Conservation (phyloP, 2,113 vertebrate genomes). For the Heliornis fulica region DNA sequence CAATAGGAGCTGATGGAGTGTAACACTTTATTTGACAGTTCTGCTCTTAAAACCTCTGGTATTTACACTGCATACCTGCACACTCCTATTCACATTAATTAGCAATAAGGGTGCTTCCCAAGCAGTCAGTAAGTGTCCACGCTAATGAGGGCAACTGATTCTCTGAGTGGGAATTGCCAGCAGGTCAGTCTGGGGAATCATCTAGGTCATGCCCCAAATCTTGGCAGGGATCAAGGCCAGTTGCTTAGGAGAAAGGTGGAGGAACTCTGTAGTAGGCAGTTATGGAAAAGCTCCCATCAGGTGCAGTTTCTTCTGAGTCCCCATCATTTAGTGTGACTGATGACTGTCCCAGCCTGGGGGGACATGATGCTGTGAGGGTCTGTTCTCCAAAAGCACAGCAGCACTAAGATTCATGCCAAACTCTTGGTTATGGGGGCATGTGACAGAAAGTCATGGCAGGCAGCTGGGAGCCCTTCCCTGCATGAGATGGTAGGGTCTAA, state of each 20-base stretch:
- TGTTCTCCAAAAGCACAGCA: background rate
- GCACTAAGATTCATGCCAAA: background rate
- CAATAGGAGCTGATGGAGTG: constrained; percentile 40
- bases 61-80: constrained; percentile 53
- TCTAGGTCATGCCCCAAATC: background rate
- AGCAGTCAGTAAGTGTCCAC: background rate
- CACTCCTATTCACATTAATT: constrained; percentile 54
- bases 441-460: background rate
- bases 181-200: background rate
- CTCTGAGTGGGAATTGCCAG: background rate
- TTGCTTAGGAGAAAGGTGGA: background rate
- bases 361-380: background rate
- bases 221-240: background rate
- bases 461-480: background rate
- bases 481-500: background rate
- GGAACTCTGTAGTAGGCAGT: background rate
- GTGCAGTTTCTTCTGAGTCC: background rate
- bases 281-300: background rate
- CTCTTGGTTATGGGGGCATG: background rate
- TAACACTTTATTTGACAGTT: constrained; percentile 69
- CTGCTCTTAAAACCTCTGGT: constrained; percentile 48
- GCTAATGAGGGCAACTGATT: background rate
- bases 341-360: background rate
- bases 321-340: background rate
- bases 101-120: constrained; percentile 5